Base-by-base conservation (phyloP, 2,888 invertebrate species). In the Netelia inedita region DNA sequence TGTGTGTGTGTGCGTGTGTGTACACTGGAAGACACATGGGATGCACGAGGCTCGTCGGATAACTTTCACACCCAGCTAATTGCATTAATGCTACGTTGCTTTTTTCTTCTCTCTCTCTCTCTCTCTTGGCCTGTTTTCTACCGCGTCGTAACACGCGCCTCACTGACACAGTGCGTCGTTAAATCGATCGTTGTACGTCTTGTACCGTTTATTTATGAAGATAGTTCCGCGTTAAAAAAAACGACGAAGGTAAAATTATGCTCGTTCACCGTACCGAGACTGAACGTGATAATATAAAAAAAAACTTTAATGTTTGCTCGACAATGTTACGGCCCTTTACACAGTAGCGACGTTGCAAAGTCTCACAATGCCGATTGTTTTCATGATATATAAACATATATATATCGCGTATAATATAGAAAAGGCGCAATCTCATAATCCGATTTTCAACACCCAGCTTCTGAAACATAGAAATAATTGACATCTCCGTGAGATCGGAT, bases 31-130 rank as follows among this genome's bases (percentile, higher is more conserved):
- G 16, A 57, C 57, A 57, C 57, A 19, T 57, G 68, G 53, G 66
- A 53, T 19, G 19, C 66, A 16, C 41, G 61, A 46, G 59, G 68
- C 23, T 43, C 80, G 80, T 74, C 55, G 80, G 68, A 76, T 68
- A 73, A 80, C 21, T 74, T 65, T 28, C 65, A 55, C 65, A 43
- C 16, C 53, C 16, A 86, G 87, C 85, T 89, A 89, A 90, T 90
- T 89, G 87, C 87, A 86, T 88, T 87, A 87, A 80, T 73, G 57
- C 69, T 23, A 16, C 41, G 21, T 23, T 76, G 53, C 59, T 19
- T 23, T 59, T 78, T 43, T n/a, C 46, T 79, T 82, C 66, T 78
- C 72, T 82, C 78, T 41, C 66, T 65, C 71, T 43, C 1, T 53
- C 46, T 10, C 2, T 46, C 28, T 28, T 28, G 28, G 28, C 28